phyloP scores from a whole-genome alignment of 2,113 vertebrate species.

The Gasterosteus aculeatus region DNA sequence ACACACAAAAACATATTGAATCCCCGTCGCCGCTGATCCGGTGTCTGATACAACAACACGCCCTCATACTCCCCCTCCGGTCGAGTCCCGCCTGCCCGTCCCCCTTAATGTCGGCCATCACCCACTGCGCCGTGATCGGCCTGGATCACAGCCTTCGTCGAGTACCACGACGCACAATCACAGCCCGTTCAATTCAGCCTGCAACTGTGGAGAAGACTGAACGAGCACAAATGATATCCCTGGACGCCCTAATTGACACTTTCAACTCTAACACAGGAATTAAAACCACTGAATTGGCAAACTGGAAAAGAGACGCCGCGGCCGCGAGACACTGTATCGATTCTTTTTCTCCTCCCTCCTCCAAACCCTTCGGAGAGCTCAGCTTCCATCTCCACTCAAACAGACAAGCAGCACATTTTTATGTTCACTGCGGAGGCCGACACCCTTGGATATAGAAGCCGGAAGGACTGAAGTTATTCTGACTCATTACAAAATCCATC shows the following conservation, averaged over 20 bases:
- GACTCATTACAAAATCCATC: constrained; percentile 29
- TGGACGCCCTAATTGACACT: constrained; percentile 61
- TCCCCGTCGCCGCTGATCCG: neutral
- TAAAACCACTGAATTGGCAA: constrained; percentile 66
- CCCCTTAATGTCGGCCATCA: constrained; percentile 41
- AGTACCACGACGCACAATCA: constrained; percentile 58
- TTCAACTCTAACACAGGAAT: constrained; percentile 61
- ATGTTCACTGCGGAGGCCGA: constrained; percentile 26
- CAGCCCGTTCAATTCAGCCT: constrained; percentile 57
- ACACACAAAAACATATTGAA: neutral
- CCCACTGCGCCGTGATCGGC: constrained; percentile 43
- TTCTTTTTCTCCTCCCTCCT: constrained; percentile 1
- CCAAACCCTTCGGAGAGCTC: constrained; percentile 13
- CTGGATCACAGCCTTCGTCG: constrained; percentile 42
- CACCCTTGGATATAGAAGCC: constrained; percentile 20
- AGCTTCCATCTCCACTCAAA: constrained; percentile 33
- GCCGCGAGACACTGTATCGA: constrained; percentile 14
- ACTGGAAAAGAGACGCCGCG: constrained; percentile 36
- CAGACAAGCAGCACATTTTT: constrained; percentile 32
- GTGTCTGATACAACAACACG: constrained; percentile 7
- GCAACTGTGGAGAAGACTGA: constrained; percentile 52
- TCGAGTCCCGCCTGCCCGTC: constrained; percentile 20
- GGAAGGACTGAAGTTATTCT: neutral
- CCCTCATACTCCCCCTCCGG: neutral
- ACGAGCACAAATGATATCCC: constrained; percentile 63